Evolutionary conservation across 2,888 invertebrate species (phyloP).

Genomic region (Cheilosia grossa): DNA sequence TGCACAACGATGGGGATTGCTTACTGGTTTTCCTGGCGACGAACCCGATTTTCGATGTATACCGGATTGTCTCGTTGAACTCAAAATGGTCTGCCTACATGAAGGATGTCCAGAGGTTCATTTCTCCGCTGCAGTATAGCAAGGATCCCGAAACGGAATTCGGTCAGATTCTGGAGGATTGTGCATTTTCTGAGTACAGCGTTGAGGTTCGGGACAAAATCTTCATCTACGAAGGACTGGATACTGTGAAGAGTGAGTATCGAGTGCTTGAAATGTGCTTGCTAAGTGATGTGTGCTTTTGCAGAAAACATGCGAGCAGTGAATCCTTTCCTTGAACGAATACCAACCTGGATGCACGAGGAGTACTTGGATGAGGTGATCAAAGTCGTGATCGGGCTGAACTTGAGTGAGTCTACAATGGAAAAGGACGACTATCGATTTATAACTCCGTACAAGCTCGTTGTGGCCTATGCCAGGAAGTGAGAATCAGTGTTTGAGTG

Average conservation of each 20-base stretch:
- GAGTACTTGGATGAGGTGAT: constrained; percentile 87
- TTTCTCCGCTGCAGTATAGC: constrained; percentile 88
- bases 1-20: constrained; percentile 88
- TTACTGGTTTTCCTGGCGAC: constrained; percentile 88
- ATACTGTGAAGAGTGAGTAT: constrained; percentile 85
- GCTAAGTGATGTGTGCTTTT: constrained; percentile 37
- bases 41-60: constrained; percentile 88
- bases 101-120: constrained; percentile 86
- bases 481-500: constrained; percentile 28
- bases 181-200: constrained; percentile 86
- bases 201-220: constrained; percentile 86
- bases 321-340: constrained; percentile 87
- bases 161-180: constrained; percentile 84
- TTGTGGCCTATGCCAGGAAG: constrained; percentile 84
- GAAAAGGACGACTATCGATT: constrained; percentile 83
- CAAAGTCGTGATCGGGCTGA: constrained; percentile 79
- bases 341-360: constrained; percentile 85
- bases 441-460: constrained; percentile 84
- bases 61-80: constrained; percentile 85
- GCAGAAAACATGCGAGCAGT: constrained; percentile 88
- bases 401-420: constrained; percentile 82
- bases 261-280: background rate
- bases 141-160: constrained; percentile 85
- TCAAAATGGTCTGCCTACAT: constrained; percentile 87
- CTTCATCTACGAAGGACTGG: constrained; percentile 85